Evolutionary conservation across 2,888 invertebrate species (phyloP).

Genomic region (Drosophila hamatofila): DNA sequence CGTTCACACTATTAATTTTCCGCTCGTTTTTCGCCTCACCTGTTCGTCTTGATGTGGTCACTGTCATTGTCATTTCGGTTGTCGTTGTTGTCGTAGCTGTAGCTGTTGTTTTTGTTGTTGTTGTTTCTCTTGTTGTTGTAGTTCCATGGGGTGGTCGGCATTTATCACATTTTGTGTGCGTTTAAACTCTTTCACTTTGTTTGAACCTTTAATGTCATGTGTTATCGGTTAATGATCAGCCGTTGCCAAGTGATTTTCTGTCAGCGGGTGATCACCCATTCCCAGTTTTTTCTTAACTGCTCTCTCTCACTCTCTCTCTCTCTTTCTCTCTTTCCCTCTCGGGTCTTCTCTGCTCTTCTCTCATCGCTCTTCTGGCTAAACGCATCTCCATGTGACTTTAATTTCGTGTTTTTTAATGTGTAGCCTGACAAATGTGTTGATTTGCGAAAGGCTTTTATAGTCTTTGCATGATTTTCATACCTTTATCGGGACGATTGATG

Average conservation of each 20-base stretch:
- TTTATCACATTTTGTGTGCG: slow-evolving; percentile 79
- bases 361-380: not conserved
- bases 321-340: not conserved
- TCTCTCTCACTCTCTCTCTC: not conserved
- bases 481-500: not conserved
- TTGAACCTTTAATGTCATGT: slow-evolving; percentile 83
- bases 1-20: slow-evolving; percentile 83
- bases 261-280: slow-evolving; percentile 74
- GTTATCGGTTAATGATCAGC: slow-evolving; percentile 83
- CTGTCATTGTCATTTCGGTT: slow-evolving; percentile 23
- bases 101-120: slow-evolving; percentile 15
- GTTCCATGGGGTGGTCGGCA: slow-evolving; percentile 79
- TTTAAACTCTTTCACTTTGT: slow-evolving; percentile 68
- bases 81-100: not conserved
- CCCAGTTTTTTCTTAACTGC: slow-evolving; percentile 8
- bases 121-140: slow-evolving; percentile 13
- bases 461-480: not conserved
- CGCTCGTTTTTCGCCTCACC: slow-evolving; percentile 70
- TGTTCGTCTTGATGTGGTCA: slow-evolving; percentile 43
- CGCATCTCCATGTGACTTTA: not conserved
- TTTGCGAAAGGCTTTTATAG: slow-evolving; percentile 52
- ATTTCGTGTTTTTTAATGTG: slow-evolving; percentile 39
- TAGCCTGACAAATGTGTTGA: slow-evolving; percentile 69
- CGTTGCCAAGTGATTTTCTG: slow-evolving; percentile 77
- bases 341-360: not conserved